Evolutionary conservation across 2,113 vertebrate genomes (phyloP), one percentile per base, ranked within the genome.

Genomic region (Mirza zaza): DNA sequence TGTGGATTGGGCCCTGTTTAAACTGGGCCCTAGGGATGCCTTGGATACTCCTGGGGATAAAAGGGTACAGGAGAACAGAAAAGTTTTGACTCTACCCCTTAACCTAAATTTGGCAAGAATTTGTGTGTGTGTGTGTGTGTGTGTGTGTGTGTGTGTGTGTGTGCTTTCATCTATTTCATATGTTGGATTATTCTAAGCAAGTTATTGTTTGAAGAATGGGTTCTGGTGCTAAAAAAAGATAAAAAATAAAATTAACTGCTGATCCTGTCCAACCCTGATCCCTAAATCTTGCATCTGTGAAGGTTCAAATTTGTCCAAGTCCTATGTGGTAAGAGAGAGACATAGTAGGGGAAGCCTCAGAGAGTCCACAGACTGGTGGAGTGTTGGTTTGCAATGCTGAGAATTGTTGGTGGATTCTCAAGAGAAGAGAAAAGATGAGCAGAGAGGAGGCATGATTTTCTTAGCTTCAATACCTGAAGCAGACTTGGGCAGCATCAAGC

Each of bases 111-210:
- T 90, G 45, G 15, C 15, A 80, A 84, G 55, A 79, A 71, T 0
- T 39, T 48, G 23, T 76, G 57, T 52, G 52, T 52, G 52, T 18
- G 55, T n/a, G 23, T 71, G 10, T 57, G 55, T 57, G 55, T 57
- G 55, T 39, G 42, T 42, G 23, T 77, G 23, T 55, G 17, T 55
- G 55, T 57, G 55, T 55, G 13, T 50, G 52, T 55, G 52, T 55
- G 27, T 80, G 61, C 87, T 71, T 63, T 84, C 83, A 5, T 85
- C 23, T 63, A 27, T 75, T 81, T 81, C 77, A 34, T 79, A 45
- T 45, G 18, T 85, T 93, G 77, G 45, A 6, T 95, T 92, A 8
- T 48, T 93, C 81, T 73, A n/a, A 92, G n/a, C 9, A 91, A 91
- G 36, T 6, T 76, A 50, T 67, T 29, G 36, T 67, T 77, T 71